Percentiles rank a stretch among this genome's conserved stretches.
Evolutionary conservation across 2,888 invertebrate species (phyloP).

Genomic region (Cheilosia vernalis): DNA sequence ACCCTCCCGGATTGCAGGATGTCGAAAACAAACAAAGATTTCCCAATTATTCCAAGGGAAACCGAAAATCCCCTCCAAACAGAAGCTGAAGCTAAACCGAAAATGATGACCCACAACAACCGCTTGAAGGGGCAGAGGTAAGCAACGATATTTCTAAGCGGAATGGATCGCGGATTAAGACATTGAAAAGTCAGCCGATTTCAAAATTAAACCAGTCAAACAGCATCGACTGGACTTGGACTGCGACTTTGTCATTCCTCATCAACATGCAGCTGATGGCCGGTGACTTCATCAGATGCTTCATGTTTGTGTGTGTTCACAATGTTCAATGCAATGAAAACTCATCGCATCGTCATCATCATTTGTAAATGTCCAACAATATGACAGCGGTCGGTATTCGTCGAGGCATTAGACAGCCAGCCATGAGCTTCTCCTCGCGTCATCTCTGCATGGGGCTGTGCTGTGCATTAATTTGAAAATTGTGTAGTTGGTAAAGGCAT

Average conservation of each 20-base stretch:
- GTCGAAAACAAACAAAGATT: slow-evolving; percentile 49
- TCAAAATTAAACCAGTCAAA: slow-evolving; percentile 49
- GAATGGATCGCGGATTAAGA: slow-evolving; percentile 37
- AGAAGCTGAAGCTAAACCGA: slow-evolving; percentile 32
- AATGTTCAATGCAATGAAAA: slow-evolving; percentile 44
- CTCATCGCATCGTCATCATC: slow-evolving; percentile 70
- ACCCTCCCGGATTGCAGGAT: slow-evolving; percentile 40
- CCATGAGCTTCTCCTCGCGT: slow-evolving; percentile 22
- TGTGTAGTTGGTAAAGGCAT: slow-evolving; percentile 17
- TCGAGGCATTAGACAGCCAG: slow-evolving; percentile 40
- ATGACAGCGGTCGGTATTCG: slow-evolving; percentile 64
- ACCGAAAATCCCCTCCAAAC: slow-evolving; percentile 3
- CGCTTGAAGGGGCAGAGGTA: slow-evolving; percentile 21
- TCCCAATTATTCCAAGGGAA: not conserved
- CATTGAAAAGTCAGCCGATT: slow-evolving; percentile 34
- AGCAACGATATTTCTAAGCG: slow-evolving; percentile 5
- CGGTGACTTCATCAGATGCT: slow-evolving; percentile 67
- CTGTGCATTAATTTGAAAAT: slow-evolving; percentile 64
- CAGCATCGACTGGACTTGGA: slow-evolving; percentile 30
- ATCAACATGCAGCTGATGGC: slow-evolving; percentile 37
- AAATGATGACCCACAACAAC: slow-evolving; percentile 35
- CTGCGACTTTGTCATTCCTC: slow-evolving; percentile 61
- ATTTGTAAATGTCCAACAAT: slow-evolving; percentile 70
- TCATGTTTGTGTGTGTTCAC: slow-evolving; percentile 41
- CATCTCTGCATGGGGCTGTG: slow-evolving; percentile 19